Conservation (phyloP, 2,113 vertebrate species). For the Rhinoderma darwinii region DNA sequence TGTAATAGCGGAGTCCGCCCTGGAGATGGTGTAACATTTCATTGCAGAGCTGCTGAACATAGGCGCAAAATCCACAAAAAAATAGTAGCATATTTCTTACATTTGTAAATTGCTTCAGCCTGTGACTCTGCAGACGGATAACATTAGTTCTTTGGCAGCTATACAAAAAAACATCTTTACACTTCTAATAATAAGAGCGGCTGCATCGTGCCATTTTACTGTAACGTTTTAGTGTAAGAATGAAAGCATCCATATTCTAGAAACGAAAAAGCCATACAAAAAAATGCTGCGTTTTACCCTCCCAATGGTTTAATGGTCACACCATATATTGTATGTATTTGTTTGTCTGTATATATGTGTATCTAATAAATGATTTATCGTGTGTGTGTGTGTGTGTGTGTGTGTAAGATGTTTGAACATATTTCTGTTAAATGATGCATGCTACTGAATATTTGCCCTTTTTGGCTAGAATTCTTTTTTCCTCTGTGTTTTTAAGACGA, state of each 20-base stretch:
- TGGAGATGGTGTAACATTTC: not conserved
- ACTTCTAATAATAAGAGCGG: conserved; percentile 42
- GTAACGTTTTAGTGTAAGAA: conserved; percentile 30
- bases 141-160: conserved; percentile 35
- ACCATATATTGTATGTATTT: too few species aligned
- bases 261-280: not conserved
- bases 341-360: too few species aligned
- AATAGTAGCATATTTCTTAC: not conserved
- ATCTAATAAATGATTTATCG: too few species aligned
- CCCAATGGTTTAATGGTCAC: too few species aligned
- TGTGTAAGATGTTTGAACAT: not conserved
- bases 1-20: conserved; percentile 15
- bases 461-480: not conserved
- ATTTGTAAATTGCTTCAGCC: conserved; percentile 7
- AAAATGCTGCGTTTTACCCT: too few species aligned
- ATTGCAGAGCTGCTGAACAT: not conserved
- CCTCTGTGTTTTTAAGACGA: not conserved
- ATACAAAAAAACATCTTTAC: not conserved
- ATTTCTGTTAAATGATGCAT: not conserved
- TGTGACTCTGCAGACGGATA: conserved; percentile 25
- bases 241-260: conserved; percentile 20
- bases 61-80: not conserved
- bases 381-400: not conserved
- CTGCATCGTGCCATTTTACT: not conserved
- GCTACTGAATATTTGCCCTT: not conserved